phyloP scores from a whole-genome alignment of 2,888 invertebrate species.

The Orthosia gracilis region DNA sequence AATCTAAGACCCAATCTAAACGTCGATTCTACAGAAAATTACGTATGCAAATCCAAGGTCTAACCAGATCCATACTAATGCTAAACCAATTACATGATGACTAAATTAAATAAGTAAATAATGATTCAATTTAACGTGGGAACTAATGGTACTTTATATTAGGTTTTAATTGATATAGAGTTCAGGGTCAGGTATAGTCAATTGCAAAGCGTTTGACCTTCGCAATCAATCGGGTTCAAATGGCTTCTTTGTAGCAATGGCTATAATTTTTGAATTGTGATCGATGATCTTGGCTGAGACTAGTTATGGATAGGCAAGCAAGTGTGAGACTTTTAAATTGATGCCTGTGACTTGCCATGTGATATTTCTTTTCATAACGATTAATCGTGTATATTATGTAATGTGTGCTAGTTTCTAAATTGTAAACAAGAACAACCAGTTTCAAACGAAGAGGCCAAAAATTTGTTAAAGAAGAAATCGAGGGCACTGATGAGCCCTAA shows the following conservation, averaged over 20 bases:
- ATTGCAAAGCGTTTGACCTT: conserved; percentile 58
- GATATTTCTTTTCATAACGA: not conserved
- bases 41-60: conserved; percentile 43
- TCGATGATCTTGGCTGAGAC: conserved; percentile 33
- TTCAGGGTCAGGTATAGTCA: conserved; percentile 55
- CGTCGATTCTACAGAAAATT: conserved; percentile 9
- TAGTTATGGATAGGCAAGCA: conserved; percentile 11
- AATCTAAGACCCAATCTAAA: conserved; percentile 6
- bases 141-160: conserved; percentile 45
- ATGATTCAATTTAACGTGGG: conserved; percentile 63
- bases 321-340: not conserved
- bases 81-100: conserved; percentile 51
- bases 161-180: conserved; percentile 52
- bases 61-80: conserved; percentile 40
- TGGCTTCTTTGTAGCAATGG: conserved; percentile 32
- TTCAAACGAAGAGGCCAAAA: not conserved
- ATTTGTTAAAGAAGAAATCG: not conserved
- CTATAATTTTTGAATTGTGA: conserved; percentile 34
- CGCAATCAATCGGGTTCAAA: conserved; percentile 31
- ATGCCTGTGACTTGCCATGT: not conserved
- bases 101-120: conserved; percentile 47
- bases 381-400: conserved; percentile 14
- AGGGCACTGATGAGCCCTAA: conserved; percentile 19
- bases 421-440: conserved; percentile 10
- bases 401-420: conserved; percentile 8